These are phyloP conservation scores for Catamblyrhynchus diadema DNA, from an alignment of 2,797 vertebrate species.

Conservation along the genomic window DNA sequence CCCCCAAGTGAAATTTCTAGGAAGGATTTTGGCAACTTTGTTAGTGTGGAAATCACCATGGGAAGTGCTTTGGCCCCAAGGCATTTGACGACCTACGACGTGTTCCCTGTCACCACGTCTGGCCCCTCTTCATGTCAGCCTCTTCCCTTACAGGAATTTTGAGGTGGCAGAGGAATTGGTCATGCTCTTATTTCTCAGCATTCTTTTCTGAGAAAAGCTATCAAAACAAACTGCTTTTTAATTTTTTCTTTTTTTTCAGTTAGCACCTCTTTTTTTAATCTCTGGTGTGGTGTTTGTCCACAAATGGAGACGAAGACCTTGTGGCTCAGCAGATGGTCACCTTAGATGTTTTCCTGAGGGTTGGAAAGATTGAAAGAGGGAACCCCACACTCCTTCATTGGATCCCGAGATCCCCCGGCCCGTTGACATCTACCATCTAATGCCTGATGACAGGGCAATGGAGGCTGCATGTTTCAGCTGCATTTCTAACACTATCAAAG, in stretches of 20 bases:
- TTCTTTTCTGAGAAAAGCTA: not conserved
- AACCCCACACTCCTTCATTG: not conserved
- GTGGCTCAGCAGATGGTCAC: not conserved
- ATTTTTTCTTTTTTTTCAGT: not conserved
- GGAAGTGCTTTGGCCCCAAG: not conserved
- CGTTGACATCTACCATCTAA: slow-evolving; percentile 15
- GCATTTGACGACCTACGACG: rapidly evolving
- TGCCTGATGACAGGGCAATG: slow-evolving; percentile 39
- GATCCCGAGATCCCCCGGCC: not conserved
- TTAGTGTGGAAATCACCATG: not conserved
- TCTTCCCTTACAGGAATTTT: not conserved
- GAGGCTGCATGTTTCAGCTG: slow-evolving; percentile 20
- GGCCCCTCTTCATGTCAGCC: not conserved
- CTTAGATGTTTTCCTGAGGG: not conserved
- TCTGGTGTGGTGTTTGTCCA: not conserved
- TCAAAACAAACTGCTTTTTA: not conserved
- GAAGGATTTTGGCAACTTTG: not conserved
- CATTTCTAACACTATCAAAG: slow-evolving; percentile 44
- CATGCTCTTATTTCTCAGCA: not conserved
- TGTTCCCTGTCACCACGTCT: not conserved
- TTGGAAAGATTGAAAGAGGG: not conserved
- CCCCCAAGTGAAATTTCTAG: not conserved
- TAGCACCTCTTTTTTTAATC: not conserved
- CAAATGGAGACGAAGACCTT: not conserved
- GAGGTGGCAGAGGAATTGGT: not conserved